Percentiles rank a stretch among this genome's conserved stretches.
Conservation (phyloP, 2,113 vertebrate species). For the Oryzias melastigma region DNA sequence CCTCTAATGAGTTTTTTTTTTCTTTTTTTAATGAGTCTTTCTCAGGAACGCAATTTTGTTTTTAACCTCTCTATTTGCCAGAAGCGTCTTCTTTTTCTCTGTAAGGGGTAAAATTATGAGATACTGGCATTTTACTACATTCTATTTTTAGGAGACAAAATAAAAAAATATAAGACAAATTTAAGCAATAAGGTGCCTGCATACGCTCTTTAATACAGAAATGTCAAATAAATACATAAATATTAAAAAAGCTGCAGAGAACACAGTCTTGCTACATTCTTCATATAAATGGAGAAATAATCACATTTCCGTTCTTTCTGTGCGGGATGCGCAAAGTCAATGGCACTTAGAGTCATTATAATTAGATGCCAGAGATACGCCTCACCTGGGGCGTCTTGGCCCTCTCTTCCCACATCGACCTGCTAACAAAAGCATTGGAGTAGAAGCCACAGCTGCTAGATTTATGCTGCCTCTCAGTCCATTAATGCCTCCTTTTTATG, state of each 20-base stretch:
- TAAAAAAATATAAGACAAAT: not conserved
- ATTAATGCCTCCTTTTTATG: slow-evolving; percentile 68
- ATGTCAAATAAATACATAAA: slow-evolving; percentile 14
- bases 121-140: no score
- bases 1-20: no score
- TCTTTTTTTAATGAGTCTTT: no score
- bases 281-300: slow-evolving; percentile 51
- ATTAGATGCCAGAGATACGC: slow-evolving; percentile 49
- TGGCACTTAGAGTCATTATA: slow-evolving; percentile 57
- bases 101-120: no score
- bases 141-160: no score
- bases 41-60: no score
- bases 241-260: not conserved
- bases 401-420: slow-evolving; percentile 21
- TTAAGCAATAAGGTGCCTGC: not conserved
- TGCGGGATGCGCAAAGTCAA: slow-evolving; percentile 46
- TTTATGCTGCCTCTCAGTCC: slow-evolving; percentile 63
- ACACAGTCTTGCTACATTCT: slow-evolving; percentile 9
- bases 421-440: slow-evolving; percentile 30
- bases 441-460: slow-evolving; percentile 28
- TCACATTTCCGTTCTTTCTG: slow-evolving; percentile 42
- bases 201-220: slow-evolving; percentile 12
- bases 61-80: no score
- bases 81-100: no score
- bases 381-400: slow-evolving; percentile 44